Evolutionary conservation across 2,113 vertebrate genomes (phyloP).

Genomic region (Phalacrocorax brasilianus): DNA sequence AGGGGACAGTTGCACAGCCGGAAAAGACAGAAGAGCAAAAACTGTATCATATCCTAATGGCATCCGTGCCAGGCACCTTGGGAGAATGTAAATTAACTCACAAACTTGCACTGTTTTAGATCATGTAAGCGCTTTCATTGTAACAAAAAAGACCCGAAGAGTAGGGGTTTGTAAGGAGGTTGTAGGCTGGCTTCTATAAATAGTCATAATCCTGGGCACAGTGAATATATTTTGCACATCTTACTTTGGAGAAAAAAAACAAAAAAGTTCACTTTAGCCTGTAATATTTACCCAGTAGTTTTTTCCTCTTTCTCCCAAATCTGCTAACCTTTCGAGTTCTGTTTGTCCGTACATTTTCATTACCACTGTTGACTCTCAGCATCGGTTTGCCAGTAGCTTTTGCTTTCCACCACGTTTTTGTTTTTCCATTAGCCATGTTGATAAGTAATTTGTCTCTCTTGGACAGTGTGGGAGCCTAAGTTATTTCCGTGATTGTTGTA

Average conservation of each 20-base stretch:
- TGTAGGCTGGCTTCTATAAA: constrained; percentile 56
- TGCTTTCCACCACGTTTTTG: constrained; percentile 35
- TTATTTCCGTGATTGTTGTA: constrained; percentile 85
- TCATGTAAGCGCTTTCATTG: constrained; percentile 71
- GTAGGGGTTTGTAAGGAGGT: constrained; percentile 33
- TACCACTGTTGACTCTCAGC: constrained; percentile 53
- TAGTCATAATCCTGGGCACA: constrained; percentile 72
- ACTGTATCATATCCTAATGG: constrained; percentile 95
- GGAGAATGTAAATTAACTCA: constrained; percentile 80
- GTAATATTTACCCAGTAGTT: constrained; percentile 59
- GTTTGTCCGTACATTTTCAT: constrained; percentile 1
- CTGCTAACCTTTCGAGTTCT: constrained; percentile 23
- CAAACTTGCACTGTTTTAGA: constrained; percentile 82
- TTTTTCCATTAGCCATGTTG: constrained; percentile 19
- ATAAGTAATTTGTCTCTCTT: constrained; percentile 70
- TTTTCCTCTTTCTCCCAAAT: constrained; percentile 47
- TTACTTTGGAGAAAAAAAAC: constrained; percentile 59
- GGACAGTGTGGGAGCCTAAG: constrained; percentile 74
- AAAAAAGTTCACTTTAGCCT: constrained; percentile 60
- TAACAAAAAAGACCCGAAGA: constrained; percentile 15
- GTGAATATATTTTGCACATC: constrained; percentile 81
- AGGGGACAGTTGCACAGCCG: constrained; percentile 90
- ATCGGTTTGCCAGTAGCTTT: constrained; percentile 58
- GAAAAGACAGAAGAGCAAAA: constrained; percentile 98
- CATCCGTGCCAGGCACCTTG: constrained; percentile 32